phyloP scores from a whole-genome alignment of 92 coral and sea anemone genomes.

The Epizoanthus ramosus region DNA sequence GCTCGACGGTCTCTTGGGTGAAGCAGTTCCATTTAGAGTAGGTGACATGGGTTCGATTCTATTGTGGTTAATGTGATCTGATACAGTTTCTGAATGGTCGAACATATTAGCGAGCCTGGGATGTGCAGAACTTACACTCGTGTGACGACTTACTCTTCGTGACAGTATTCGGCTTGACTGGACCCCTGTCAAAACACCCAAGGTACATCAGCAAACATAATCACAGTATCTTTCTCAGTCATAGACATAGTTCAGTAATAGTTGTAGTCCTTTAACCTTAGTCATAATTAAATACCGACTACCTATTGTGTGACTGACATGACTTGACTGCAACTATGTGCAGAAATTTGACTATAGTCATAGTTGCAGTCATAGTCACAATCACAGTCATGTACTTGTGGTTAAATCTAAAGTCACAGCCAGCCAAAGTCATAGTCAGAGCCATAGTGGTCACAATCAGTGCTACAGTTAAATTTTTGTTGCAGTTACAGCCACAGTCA shows the following conservation, averaged over 20 bases:
- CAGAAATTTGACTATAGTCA: too few species aligned
- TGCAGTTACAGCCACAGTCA: too few species aligned
- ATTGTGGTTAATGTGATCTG: slow-evolving; percentile 54
- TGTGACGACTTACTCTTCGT: slow-evolving; percentile 66
- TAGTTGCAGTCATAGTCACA: too few species aligned
- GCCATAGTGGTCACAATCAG: too few species aligned
- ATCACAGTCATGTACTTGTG: too few species aligned
- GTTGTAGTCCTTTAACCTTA: too few species aligned
- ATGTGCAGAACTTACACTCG: slow-evolving; percentile 77
- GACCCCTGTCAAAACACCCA: slow-evolving; percentile 28
- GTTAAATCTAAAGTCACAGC: too few species aligned
- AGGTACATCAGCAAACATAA: not conserved
- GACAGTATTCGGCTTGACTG: slow-evolving; percentile 46
- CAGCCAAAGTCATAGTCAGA: too few species aligned
- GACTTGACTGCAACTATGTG: too few species aligned
- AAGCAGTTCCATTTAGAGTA: slow-evolving; percentile 64
- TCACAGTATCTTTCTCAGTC: not conserved
- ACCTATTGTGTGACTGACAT: too few species aligned
- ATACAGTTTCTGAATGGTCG: slow-evolving; percentile 51
- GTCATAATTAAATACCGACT: too few species aligned
- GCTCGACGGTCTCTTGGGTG: slow-evolving; percentile 72
- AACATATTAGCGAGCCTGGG: slow-evolving; percentile 69
- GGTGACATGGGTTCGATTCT: slow-evolving; percentile 55
- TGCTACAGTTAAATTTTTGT: too few species aligned
- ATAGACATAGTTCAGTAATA: not conserved